Conservation (phyloP, 2,797 vertebrate genomes). For the Spinibarbus caldwelli region DNA sequence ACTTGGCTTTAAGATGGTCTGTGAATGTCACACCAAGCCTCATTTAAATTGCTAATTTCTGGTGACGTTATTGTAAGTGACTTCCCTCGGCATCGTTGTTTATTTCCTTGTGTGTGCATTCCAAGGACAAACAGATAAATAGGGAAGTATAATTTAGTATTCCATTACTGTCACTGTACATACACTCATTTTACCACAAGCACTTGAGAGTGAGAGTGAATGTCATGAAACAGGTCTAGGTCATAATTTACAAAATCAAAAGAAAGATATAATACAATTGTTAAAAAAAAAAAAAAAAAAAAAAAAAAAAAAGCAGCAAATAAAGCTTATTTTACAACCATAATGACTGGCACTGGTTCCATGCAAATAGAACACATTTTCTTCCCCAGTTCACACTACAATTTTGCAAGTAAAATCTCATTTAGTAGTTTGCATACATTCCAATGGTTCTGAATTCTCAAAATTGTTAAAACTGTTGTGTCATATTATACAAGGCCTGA, state of each 20-base stretch:
- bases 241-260: background rate
- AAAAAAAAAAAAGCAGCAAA: no score
- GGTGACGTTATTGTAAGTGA: background rate
- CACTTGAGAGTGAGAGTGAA: background rate
- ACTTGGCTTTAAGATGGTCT: slow-evolving; percentile 14
- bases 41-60: slow-evolving; percentile 26
- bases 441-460: no score
- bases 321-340: background rate
- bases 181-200: background rate
- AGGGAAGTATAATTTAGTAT: background rate
- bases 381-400: background rate
- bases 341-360: background rate
- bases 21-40: slow-evolving; percentile 8
- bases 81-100: background rate
- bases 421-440: background rate
- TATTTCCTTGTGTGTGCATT: slow-evolving; percentile 16
- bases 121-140: slow-evolving; percentile 25
- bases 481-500: background rate
- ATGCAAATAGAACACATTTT: background rate
- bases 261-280: background rate
- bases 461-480: no score
- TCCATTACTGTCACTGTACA: background rate
- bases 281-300: background rate
- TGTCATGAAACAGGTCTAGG: background rate
- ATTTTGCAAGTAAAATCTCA: background rate